Base-by-base conservation (phyloP, 2,113 vertebrate genomes). In the Prolemur simus region DNA sequence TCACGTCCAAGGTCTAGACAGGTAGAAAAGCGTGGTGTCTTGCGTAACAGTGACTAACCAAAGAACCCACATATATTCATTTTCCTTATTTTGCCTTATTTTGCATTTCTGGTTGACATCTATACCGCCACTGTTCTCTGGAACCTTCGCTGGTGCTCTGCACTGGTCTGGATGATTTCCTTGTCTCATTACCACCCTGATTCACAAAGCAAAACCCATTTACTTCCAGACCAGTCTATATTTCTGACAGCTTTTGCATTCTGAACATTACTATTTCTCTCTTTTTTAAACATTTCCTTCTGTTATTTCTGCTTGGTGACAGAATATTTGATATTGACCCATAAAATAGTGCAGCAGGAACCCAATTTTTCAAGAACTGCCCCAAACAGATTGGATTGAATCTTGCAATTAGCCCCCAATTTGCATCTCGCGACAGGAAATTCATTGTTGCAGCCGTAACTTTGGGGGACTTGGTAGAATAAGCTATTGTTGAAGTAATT, bases 401-500 rank as follows among this genome's bases (percentile, higher is more conserved):
- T 94, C 97, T 97, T 96, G 93, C 97, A 98, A 98, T 98, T 98
- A 98, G 98, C 97, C 96, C 94, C 80, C 96, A 94, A 97, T 98
- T 98, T 98, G 98, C 98, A 98, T 98, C 91, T 98, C 73, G 0
- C 95, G 94, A 98, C 97, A 98, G 96, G 98, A 96, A 98, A 96
- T 97, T 94, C 98, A 97, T 97, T 98, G 97, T 98, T 97, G 71
- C 20, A 93, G 81, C 92, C 5, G 29, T 94, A 97, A 97, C 97
- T 83, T 92, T 66, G 90, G 94, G 69, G 95, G 97, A 97, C 98
- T 89, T 39, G 37, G 90, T 88, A 98, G 98, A 98, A 98, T 96
- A 98, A 98, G 97, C 98, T 96, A 98, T 98, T 98, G 98, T 98
- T 97, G 97, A 96, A 98, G 97, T 97, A 98, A 98, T 98, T 98